Conservation (phyloP, 2,888 invertebrate genomes). For the Melitaea athalia region DNA sequence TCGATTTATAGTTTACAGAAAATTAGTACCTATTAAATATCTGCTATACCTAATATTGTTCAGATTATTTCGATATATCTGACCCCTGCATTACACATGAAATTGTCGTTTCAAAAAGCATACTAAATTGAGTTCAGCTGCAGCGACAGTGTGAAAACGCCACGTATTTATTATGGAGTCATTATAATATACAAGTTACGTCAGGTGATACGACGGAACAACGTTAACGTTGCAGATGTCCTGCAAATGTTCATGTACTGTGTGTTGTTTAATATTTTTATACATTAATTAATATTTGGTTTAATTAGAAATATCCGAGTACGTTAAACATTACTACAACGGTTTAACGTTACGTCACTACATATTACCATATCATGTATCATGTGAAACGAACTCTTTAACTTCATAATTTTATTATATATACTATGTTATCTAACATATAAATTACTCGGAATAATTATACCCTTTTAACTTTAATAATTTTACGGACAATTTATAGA, state of each 20-base stretch:
- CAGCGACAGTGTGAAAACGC: constrained; percentile 16
- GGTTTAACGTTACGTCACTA: too few species aligned
- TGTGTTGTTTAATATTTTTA: too few species aligned
- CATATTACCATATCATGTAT: too few species aligned
- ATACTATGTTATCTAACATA: too few species aligned
- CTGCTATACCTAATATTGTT: not conserved
- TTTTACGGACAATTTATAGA: too few species aligned
- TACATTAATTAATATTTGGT: too few species aligned
- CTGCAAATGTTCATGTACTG: not conserved
- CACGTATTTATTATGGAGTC: constrained; percentile 9
- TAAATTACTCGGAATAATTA: too few species aligned
- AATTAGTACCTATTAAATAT: not conserved
- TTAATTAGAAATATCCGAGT: too few species aligned
- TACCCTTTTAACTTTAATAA: too few species aligned
- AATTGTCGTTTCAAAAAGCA: not conserved
- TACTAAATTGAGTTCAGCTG: constrained; percentile 12
- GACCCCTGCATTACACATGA: not conserved
- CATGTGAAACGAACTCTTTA: too few species aligned
- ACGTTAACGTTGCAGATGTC: constrained; percentile 21
- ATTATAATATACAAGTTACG: constrained; percentile 1
- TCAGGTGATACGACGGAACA: constrained; percentile 5
- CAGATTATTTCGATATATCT: not conserved
- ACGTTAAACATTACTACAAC: too few species aligned
- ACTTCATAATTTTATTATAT: too few species aligned
- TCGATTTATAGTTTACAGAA: not conserved